Percentiles rank a stretch among this genome's conserved stretches.
These are phyloP conservation scores for Chaetodon trifasciatus DNA, from an alignment of 2,797 vertebrate genomes.

Conservation along the genomic window DNA sequence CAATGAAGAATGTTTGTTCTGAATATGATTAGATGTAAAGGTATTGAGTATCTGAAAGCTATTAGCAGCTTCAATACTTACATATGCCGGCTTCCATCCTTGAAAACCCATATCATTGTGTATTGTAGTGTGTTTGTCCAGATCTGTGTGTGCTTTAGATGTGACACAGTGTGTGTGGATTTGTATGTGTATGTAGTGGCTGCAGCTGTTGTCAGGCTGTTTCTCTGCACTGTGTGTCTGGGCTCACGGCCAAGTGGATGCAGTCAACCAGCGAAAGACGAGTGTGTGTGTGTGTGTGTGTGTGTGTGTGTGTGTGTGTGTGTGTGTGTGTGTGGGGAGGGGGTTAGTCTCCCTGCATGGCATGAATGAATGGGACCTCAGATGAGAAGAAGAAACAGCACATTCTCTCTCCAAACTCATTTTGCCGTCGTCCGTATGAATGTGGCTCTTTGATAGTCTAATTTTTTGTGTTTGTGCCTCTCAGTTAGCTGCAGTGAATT, in stretches of 20 bases:
- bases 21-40: neutral
- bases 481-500: constrained; percentile 54
- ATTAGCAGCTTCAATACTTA: neutral
- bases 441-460: constrained; percentile 71
- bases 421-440: constrained; percentile 58
- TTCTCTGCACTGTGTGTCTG: constrained; percentile 62
- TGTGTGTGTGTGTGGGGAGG: too few relatives aligned
- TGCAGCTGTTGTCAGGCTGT: constrained; percentile 70
- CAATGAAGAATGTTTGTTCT: neutral
- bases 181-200: constrained; percentile 22
- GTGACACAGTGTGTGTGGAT: constrained; percentile 6
- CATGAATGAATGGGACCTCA: constrained; percentile 70
- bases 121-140: neutral
- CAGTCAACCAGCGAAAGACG: constrained; percentile 39
- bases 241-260: constrained; percentile 70
- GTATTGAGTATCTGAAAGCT: neutral
- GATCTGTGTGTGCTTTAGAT: neutral
- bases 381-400: constrained; percentile 63
- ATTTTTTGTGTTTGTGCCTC: constrained; percentile 56
- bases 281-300: neutral
- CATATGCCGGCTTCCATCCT: neutral
- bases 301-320: too few relatives aligned
- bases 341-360: constrained; percentile 21
- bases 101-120: neutral
- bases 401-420: constrained; percentile 65